A percentile compares a stretch with the other conserved stretches of the same genome.
Evolutionary conservation across 2,797 vertebrate species (phyloP).

Genomic region (Benthosema pterotum): DNA sequence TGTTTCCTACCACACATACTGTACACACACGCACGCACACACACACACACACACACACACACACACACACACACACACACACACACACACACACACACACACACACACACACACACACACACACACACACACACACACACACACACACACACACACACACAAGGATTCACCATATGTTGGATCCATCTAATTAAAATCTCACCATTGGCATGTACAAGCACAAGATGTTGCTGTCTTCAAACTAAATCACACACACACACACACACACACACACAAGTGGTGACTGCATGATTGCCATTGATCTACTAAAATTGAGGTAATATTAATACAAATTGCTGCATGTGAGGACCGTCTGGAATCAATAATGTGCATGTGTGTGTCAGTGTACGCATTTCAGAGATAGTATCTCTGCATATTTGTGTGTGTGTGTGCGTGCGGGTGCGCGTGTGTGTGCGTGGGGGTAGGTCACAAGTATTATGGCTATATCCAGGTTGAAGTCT

Average conservation of each 20-base stretch:
- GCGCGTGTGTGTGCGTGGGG: no score
- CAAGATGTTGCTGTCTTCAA: no score
- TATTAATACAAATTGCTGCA: conserved; percentile 52
- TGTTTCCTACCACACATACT: conserved; percentile 21
- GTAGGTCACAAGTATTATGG: no score
- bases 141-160: neutral
- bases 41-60: conserved; percentile 1
- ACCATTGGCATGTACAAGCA: neutral
- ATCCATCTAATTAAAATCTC: conserved; percentile 9
- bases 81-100: no score
- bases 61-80: neutral
- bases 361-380: conserved; percentile 1
- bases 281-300: conserved; percentile 37
- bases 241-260: neutral
- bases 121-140: neutral
- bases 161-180: conserved; percentile 2
- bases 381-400: no score
- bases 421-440: no score
- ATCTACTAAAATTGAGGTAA: conserved; percentile 57
- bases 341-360: conserved; percentile 24
- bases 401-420: no score
- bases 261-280: conserved; percentile 20
- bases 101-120: neutral
- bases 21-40: neutral
- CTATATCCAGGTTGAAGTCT: no score